These are phyloP conservation scores for Dufourea novaeangliae DNA, from an alignment of 1,140 invertebrate species.

Conservation along the genomic window DNA sequence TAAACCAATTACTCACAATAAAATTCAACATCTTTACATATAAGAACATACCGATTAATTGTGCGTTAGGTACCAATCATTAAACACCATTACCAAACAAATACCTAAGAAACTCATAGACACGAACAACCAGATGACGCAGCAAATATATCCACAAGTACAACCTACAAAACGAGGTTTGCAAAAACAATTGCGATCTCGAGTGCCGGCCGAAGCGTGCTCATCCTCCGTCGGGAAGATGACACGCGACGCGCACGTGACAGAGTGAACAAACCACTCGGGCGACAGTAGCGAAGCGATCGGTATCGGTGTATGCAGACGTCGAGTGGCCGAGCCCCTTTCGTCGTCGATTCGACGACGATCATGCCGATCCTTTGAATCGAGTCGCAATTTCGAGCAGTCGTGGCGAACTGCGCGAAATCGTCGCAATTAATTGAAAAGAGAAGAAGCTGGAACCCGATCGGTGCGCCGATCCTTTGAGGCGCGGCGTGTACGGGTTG, in stretches of 20 bases:
- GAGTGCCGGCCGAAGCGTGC: background rate
- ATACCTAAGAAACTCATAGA: background rate
- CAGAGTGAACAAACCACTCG: background rate
- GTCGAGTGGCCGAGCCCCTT: background rate
- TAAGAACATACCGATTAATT: too few relatives aligned
- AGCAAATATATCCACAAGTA: background rate
- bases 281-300: background rate
- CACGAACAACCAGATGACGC: background rate
- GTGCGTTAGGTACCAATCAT: too few relatives aligned
- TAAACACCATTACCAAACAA: too few relatives aligned
- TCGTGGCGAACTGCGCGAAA: too few relatives aligned
- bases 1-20: too few relatives aligned
- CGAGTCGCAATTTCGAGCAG: background rate
- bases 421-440: slow-evolving; percentile 28
- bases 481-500: slow-evolving; percentile 11
- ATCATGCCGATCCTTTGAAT: too few relatives aligned
- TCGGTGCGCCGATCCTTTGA: background rate
- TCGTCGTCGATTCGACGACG: background rate
- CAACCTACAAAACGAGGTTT: background rate
- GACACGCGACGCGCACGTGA: background rate
- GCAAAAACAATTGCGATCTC: background rate
- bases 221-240: background rate
- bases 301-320: background rate
- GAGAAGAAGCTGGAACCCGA: background rate
- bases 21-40: too few relatives aligned